phyloP scores from a whole-genome alignment of 37 sponge, comb jelly and placozoan genomes.

The Chondrosia reniformis region DNA sequence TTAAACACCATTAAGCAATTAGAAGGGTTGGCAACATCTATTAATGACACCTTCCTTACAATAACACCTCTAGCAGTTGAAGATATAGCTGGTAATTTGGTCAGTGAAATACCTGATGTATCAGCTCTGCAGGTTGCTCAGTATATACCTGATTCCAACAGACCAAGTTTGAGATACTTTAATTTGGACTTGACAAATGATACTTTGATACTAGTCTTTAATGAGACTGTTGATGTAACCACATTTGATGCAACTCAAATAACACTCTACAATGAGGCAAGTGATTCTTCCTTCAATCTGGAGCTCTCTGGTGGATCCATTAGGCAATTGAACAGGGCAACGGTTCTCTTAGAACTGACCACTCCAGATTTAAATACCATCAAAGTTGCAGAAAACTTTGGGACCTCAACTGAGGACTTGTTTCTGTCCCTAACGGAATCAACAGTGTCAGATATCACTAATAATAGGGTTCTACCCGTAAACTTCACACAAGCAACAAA shows the following conservation, averaged over 20 bases:
- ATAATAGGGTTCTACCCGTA: not conserved
- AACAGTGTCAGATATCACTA: conserved; percentile 40
- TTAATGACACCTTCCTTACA: conserved; percentile 43
- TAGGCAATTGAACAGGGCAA: conserved; percentile 33
- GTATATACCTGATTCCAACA: conserved; percentile 45
- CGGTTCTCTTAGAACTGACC: conserved; percentile 29
- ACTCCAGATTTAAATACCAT: conserved; percentile 55
- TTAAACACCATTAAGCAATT: conserved; percentile 67
- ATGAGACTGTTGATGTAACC: conserved; percentile 67
- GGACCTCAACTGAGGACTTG: conserved; percentile 35
- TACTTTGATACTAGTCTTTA: conserved; percentile 65
- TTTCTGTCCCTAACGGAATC: conserved; percentile 50
- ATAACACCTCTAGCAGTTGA: conserved; percentile 44
- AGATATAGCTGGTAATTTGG: conserved; percentile 65
- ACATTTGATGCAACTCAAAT: conserved; percentile 71
- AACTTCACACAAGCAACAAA: not conserved
- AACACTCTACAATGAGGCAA: conserved; percentile 43
- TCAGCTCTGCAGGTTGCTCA: conserved; percentile 33
- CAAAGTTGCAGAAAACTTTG: conserved; percentile 56
- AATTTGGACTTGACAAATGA: conserved; percentile 58
- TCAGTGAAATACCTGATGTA: conserved; percentile 33
- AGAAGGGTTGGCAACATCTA: conserved; percentile 25
- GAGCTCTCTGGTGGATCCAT: conserved; percentile 55
- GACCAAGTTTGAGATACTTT: conserved; percentile 51
- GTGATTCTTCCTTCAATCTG: not conserved